Evolutionary conservation across 2,113 vertebrate genomes (phyloP).

Genomic region (Mesitornis unicolor): DNA sequence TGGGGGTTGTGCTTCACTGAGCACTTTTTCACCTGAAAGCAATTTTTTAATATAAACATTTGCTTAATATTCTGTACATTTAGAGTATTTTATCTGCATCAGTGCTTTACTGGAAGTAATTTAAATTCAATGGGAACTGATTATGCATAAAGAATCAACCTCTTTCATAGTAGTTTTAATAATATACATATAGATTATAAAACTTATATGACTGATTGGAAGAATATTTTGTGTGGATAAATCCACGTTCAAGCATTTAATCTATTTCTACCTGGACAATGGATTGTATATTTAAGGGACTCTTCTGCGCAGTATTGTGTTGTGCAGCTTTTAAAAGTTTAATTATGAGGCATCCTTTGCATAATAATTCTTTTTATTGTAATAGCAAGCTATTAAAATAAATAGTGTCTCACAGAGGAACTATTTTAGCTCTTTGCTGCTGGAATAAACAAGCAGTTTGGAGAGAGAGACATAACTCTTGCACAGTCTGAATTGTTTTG

Average conservation of each 20-base stretch:
- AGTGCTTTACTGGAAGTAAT: conserved; percentile 69
- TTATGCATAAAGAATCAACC: conserved; percentile 64
- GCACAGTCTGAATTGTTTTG: background rate
- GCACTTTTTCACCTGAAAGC: conserved; percentile 75
- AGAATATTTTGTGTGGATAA: conserved; percentile 51
- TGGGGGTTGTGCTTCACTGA: conserved; percentile 60
- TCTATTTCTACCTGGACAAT: background rate
- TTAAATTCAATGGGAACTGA: conserved; percentile 75
- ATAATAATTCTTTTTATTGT: conserved; percentile 19
- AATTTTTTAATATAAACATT: conserved; percentile 78
- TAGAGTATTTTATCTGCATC: conserved; percentile 72
- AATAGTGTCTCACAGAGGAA: background rate
- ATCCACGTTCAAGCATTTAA: conserved; percentile 24
- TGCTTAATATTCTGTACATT: conserved; percentile 80
- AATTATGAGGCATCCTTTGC: conserved; percentile 51
- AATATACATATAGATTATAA: conserved; percentile 65
- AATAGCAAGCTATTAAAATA: conserved; percentile 17
- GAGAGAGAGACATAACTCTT: background rate
- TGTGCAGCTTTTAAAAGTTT: conserved; percentile 58
- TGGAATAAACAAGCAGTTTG: background rate
- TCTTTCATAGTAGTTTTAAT: conserved; percentile 64
- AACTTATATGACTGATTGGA: conserved; percentile 53
- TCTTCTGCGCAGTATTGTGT: conserved; percentile 12
- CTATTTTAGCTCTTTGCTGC: background rate
- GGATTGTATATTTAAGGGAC: conserved; percentile 14